These are phyloP conservation scores for Blastomussa wellsi DNA, from an alignment of 92 coral and sea anemone genomes.

Conservation along the genomic window DNA sequence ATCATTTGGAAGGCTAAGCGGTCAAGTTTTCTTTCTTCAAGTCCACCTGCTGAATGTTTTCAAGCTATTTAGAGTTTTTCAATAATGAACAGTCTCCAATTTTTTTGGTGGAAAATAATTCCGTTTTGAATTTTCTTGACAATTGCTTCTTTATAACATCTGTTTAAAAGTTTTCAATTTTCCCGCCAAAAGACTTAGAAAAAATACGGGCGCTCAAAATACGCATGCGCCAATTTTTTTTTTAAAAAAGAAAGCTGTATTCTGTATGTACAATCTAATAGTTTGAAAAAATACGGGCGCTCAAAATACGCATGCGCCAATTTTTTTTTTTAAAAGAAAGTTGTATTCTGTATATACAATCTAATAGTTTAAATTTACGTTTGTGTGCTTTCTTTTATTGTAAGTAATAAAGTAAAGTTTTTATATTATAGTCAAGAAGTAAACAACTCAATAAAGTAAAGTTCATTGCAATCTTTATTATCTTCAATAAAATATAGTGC, in stretches of 20 bases:
- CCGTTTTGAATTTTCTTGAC: no score
- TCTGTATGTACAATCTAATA: no score
- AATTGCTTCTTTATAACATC: no score
- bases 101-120: background rate
- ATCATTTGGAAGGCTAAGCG: background rate
- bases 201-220: no score
- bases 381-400: background rate
- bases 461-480: background rate
- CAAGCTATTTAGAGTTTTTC: background rate
- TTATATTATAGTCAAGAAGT: no score
- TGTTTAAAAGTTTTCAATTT: background rate
- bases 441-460: background rate
- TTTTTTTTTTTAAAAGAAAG: background rate
- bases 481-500: background rate
- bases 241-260: no score
- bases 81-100: background rate
- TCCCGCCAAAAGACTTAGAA: constrained; percentile 1
- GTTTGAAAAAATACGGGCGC: constrained; percentile 10
- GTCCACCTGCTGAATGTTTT: background rate
- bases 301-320: background rate
- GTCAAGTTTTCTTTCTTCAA: background rate
- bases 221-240: no score
- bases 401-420: no score
- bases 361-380: background rate
- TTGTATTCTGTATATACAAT: background rate